These are phyloP conservation scores for Hydrolagus colliei DNA, from an alignment of 2,797 vertebrate species.

Conservation along the genomic window DNA sequence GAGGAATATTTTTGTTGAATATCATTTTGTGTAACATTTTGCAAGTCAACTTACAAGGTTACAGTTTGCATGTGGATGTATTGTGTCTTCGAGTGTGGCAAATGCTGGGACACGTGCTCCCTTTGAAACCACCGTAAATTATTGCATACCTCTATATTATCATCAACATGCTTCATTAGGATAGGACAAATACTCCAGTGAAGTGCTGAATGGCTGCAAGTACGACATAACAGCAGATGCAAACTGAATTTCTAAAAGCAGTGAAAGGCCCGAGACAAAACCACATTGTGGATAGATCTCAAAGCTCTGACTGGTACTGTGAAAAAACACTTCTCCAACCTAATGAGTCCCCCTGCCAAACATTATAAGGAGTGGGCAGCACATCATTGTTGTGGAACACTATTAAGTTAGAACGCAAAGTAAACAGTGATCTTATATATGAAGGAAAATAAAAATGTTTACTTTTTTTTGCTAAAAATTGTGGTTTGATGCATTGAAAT, in stretches of 20 bases:
- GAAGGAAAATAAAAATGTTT: no score
- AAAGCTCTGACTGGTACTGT: conserved; percentile 47
- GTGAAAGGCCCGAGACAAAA: conserved; percentile 69
- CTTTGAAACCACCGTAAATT: conserved; percentile 54
- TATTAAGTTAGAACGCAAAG: no score
- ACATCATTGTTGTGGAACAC: no score
- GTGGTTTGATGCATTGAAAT: no score
- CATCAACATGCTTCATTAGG: conserved; percentile 69
- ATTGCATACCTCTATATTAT: conserved; percentile 65
- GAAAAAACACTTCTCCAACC: no score
- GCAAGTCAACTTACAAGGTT: not conserved
- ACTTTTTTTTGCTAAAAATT: no score
- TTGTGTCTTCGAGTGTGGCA: conserved; percentile 47
- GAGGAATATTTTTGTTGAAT: conserved; percentile 15
- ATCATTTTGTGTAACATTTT: conserved; percentile 15
- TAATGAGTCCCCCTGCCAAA: no score
- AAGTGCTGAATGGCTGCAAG: conserved; percentile 58
- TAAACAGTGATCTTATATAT: no score
- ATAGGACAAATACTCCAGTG: conserved; percentile 64
- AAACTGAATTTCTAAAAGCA: conserved; percentile 60
- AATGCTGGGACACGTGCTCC: conserved; percentile 55
- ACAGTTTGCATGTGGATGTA: conserved; percentile 31
- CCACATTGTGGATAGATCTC: conserved; percentile 76
- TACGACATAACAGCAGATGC: conserved; percentile 59
- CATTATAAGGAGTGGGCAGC: no score